Evolutionary conservation across 2,888 invertebrate species (phyloP), one percentile per base, ranked within the genome.

Genomic region (Aspidiotus rigidus): DNA sequence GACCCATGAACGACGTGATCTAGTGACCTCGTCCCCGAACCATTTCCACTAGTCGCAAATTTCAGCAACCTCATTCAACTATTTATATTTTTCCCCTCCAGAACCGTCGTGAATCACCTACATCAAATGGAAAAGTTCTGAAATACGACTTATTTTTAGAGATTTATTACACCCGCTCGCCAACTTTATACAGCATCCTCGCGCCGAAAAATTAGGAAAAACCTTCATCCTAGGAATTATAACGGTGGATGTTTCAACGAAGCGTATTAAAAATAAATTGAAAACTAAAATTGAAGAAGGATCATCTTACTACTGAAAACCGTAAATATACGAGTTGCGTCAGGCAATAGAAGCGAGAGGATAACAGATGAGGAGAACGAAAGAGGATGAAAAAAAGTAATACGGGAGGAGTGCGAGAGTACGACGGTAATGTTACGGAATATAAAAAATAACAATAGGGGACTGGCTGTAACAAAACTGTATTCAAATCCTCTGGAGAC

Each of bases 401-500:
- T 28, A 15, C 17, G 17, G 10, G 57, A 15, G 17, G 16, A n/a
- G 57, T 13, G 53, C 13, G 15, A 10, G 16, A 3, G n/a, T 57
- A 57, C 15, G 16, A 16, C 7, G 16, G 15, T 10, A 57, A 15
- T 16, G 17, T 57, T 16, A 15, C 17, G 57, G 57, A 15, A 17
- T n/a, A 17, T 16, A 57, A 57, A 57, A 57, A 57, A 15, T 17
- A 16, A 15, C 16, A 57, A 57, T 17, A 15, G 57, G 17, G 57
- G 57, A 57, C 57, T n/a, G 10, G 15, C 13, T 49, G 54, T 63
- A 44, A 63, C 63, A 54, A 63, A 63, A 63, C 54, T 63, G 63
- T 63, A 63, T 63, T 63, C 63, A 63, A 63, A 63, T 63, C 54
- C 63, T 63, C 63, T 54, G 39, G 63, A 63, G 63, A 63, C 63